Conservation (phyloP, 2,113 vertebrate species). For the Rallus limicola region DNA sequence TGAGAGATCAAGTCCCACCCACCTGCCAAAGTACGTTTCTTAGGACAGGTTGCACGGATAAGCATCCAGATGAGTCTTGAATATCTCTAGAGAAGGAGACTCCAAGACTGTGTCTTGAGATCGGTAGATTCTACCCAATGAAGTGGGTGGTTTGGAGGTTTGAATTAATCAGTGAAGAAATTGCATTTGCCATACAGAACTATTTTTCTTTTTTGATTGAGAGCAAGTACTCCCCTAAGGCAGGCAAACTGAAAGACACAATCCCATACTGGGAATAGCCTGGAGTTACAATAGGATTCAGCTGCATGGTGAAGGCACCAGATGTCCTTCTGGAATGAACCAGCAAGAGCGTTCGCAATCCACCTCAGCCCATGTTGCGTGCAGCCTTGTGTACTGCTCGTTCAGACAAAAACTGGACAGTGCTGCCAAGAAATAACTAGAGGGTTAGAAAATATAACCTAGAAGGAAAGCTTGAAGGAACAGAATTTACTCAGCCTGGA, state of each 20-base stretch:
- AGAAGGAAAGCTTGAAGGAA: neutral
- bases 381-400: neutral
- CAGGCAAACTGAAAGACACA: neutral
- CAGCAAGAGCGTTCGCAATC: neutral
- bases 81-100: too few species aligned
- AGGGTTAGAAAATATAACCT: neutral
- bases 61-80: too few species aligned
- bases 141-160: neutral
- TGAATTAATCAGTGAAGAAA: constrained; percentile 28
- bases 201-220: neutral
- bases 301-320: neutral
- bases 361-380: neutral
- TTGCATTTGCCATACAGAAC: neutral
- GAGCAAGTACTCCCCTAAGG: neutral
- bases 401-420: neutral
- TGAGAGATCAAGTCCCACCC: too few species aligned
- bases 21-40: too few species aligned
- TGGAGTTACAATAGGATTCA: neutral
- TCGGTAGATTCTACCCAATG: neutral
- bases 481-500: neutral
- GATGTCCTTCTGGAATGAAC: constrained; percentile 1
- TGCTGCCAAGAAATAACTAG: constrained; percentile 6
- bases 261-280: neutral
- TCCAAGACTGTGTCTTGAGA: neutral
- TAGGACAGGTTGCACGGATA: too few species aligned